Percentiles rank a stretch among this genome's conserved stretches.
Conservation (phyloP, 2,113 vertebrate species). For the Plectropomus leopardus region DNA sequence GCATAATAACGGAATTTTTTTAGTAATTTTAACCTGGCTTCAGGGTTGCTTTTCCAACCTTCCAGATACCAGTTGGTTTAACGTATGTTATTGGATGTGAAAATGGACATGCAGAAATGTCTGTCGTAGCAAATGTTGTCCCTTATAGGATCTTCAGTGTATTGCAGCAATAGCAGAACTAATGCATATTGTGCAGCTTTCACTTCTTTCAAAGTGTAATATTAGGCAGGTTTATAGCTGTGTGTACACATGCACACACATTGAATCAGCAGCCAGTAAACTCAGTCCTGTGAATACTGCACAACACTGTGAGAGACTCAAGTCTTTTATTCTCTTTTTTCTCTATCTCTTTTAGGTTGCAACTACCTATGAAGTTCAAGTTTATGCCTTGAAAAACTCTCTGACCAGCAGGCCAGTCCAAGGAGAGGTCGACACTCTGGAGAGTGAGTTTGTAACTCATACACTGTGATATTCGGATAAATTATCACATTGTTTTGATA, state of each 20-base stretch:
- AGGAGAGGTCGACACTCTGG: slow-evolving; percentile 90
- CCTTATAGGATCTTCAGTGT: neutral
- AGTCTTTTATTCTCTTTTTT: neutral
- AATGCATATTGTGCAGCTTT: neutral
- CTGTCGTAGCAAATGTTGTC: neutral
- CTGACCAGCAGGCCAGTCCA: slow-evolving; percentile 92
- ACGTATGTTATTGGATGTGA: neutral
- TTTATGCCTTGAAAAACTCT: slow-evolving; percentile 94
- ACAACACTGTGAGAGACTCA: neutral
- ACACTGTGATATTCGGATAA: neutral
- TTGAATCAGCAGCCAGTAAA: neutral
- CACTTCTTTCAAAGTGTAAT: too few relatives aligned
- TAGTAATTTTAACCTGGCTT: neutral
- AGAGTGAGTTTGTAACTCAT: slow-evolving; percentile 85
- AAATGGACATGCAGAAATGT: neutral
- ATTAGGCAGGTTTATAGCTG: neutral
- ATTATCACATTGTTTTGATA: neutral
- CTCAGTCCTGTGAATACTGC: neutral
- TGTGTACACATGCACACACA: slow-evolving; percentile 8
- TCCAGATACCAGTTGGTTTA: neutral
- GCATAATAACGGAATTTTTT: too few relatives aligned
- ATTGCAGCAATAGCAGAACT: neutral
- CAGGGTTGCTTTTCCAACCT: too few relatives aligned
- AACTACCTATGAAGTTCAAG: slow-evolving; percentile 93
- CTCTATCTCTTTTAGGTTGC: slow-evolving; percentile 84